Base-by-base conservation (phyloP, 2,113 vertebrate species). In the Microcebus jonahi region DNA sequence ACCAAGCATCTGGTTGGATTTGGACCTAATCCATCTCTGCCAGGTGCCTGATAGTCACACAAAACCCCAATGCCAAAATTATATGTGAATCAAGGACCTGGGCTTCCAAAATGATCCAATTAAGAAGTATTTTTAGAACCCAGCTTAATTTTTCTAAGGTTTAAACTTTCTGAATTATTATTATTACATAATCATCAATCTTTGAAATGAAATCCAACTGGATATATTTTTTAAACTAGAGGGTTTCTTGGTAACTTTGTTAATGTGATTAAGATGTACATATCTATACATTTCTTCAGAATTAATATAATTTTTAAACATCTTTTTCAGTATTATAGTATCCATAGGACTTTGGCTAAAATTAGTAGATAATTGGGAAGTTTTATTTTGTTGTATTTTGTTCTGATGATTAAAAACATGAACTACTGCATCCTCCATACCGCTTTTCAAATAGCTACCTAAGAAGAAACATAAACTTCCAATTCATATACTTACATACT, bases 111-210 rank as follows among this genome's bases (percentile, higher is more conserved):
- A 90, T 88, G 82, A 96, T 91, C 91, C 92, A 95, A 94, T 95
- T 95, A 90, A 71, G 81, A 95, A 96, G 88, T 96, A 91, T 94
- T 96, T 95, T 97, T 97, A 97, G 88, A 96, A 94, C 57, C 89
- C 20, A n/a, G 36, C 34, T 96, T 95, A 89, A 91, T 93, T 95
- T 95, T 94, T 87, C 76, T 91, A 96, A 91, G 61, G 50, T 86
- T 91, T 86, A 93, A 88, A 73, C 65, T 85, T 96, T 77, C 77
- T 85, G 45, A 57, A 89, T 88, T 96, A 88, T 91, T 95, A 83
- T 81, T 94, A 94, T 94, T 94, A 97, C 21, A 73, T 94, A 97
- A 97, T 96, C 61, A 85, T 34, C 20, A 36, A 61, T 80, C 91
- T 95, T 90, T 76, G 39, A 95, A 88, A 93, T 81, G 8, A 95